A percentile compares a stretch with the other conserved stretches of the same genome.
phyloP scores from a whole-genome alignment of 2,888 invertebrate genomes.

The Eugnorisma glareosa region DNA sequence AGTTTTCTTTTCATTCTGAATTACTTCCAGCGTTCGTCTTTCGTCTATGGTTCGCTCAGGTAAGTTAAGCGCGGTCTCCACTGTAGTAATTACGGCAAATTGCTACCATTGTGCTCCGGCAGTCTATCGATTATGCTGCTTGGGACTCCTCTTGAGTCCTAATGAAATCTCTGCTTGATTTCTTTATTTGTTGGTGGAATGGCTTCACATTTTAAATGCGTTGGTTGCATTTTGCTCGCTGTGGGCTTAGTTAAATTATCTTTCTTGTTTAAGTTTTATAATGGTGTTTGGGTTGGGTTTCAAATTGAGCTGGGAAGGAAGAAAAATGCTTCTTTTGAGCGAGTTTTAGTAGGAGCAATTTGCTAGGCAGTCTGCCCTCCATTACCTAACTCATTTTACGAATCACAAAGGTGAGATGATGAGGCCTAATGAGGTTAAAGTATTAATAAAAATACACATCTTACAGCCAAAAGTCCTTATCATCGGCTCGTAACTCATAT shows the following conservation, averaged over 20 bases:
- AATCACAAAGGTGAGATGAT: not conserved
- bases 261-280: not conserved
- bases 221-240: slow-evolving; percentile 13
- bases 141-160: slow-evolving; percentile 53
- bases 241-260: slow-evolving; percentile 12
- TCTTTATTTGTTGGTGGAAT: slow-evolving; percentile 59
- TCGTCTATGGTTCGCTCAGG: slow-evolving; percentile 61
- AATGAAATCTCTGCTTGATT: slow-evolving; percentile 65
- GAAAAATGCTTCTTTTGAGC: not conserved
- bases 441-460: not conserved
- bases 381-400: not conserved
- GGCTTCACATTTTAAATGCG: slow-evolving; percentile 47
- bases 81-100: slow-evolving; percentile 83
- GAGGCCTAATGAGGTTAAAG: not conserved
- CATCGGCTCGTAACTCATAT: slow-evolving; percentile 31
- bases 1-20: slow-evolving; percentile 59
- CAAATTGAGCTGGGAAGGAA: not conserved
- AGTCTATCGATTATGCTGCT: slow-evolving; percentile 65
- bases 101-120: slow-evolving; percentile 81
- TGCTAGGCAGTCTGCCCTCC: not conserved
- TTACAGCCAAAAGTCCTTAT: slow-evolving; percentile 5
- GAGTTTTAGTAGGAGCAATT: not conserved
- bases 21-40: slow-evolving; percentile 53
- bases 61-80: slow-evolving; percentile 70
- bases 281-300: not conserved